Conservation (phyloP, 1,140 invertebrate species). For the Trissolcus basalis region DNA sequence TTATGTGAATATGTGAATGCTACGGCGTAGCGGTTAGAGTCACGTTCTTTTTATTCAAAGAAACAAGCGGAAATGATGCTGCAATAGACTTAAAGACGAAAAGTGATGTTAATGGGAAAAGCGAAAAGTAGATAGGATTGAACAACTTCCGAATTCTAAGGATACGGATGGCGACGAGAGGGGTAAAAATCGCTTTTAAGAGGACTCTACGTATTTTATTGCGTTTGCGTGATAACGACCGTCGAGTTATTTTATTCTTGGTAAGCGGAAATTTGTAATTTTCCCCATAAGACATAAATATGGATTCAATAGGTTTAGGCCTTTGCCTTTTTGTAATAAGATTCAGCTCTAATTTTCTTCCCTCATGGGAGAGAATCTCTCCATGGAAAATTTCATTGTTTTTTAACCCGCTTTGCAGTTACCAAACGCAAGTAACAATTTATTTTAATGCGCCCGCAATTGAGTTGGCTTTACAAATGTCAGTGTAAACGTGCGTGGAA, state of each 20-base stretch:
- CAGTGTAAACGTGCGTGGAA: no score
- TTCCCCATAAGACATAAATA: conserved; percentile 49
- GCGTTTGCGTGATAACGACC: conserved; percentile 49
- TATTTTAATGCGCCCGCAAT: no score
- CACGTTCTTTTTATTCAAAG: conserved; percentile 37
- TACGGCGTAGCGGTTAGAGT: conserved; percentile 34
- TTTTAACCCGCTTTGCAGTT: background rate
- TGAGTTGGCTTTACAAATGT: no score
- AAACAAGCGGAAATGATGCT: conserved; percentile 38
- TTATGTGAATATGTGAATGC: conserved; percentile 1
- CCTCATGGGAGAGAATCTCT: background rate
- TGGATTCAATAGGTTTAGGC: conserved; percentile 20
- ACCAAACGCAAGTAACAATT: no score
- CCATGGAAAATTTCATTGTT: background rate
- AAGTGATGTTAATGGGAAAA: conserved; percentile 24
- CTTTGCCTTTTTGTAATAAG: background rate
- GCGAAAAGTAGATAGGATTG: conserved; percentile 32
- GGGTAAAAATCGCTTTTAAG: conserved; percentile 25
- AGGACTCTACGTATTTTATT: conserved; percentile 45
- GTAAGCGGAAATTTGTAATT: conserved; percentile 49
- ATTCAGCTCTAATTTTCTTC: background rate
- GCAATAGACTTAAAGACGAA: conserved; percentile 27
- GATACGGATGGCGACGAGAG: conserved; percentile 1
- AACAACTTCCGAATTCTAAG: conserved; percentile 38
- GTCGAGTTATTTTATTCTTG: conserved; percentile 41